Evolutionary conservation across 2,888 invertebrate genomes (phyloP).

Genomic region (Mycogona germanica): DNA sequence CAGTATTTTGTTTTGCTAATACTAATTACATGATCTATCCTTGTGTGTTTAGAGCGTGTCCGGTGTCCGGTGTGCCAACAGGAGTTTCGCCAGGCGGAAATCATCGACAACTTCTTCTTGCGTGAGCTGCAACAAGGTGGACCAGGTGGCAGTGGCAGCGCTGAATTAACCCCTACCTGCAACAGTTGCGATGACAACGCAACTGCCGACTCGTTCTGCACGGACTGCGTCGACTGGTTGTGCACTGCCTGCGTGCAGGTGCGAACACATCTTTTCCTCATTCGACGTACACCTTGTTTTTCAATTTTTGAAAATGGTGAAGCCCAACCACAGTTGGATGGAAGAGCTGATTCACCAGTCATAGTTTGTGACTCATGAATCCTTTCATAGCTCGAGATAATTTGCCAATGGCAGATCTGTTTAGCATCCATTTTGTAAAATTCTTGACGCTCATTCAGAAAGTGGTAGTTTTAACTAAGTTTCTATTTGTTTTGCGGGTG

Average conservation of each 20-base stretch:
- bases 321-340: too few relatives aligned
- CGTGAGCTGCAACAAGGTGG: conserved; percentile 49
- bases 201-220: conserved; percentile 73
- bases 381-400: too few relatives aligned
- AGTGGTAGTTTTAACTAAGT: too few relatives aligned
- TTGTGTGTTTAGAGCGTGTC: conserved; percentile 29
- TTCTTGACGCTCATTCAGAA: too few relatives aligned
- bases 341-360: too few relatives aligned
- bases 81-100: conserved; percentile 53
- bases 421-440: too few relatives aligned
- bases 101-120: conserved; percentile 75
- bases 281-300: too few relatives aligned
- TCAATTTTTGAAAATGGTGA: conserved; percentile 1
- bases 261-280: too few relatives aligned
- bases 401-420: too few relatives aligned
- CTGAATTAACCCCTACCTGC: conserved; percentile 38
- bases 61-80: conserved; percentile 61
- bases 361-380: neutral
- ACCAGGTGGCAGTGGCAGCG: conserved; percentile 32
- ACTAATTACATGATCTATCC: conserved; percentile 4
- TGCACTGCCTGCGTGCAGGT: conserved; percentile 72
- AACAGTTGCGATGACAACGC: conserved; percentile 78
- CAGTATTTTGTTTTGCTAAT: too few relatives aligned
- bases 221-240: conserved; percentile 81
- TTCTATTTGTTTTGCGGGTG: too few relatives aligned